phyloP scores from a whole-genome alignment of 2,888 invertebrate genomes.

The Napeogenes inachia region DNA sequence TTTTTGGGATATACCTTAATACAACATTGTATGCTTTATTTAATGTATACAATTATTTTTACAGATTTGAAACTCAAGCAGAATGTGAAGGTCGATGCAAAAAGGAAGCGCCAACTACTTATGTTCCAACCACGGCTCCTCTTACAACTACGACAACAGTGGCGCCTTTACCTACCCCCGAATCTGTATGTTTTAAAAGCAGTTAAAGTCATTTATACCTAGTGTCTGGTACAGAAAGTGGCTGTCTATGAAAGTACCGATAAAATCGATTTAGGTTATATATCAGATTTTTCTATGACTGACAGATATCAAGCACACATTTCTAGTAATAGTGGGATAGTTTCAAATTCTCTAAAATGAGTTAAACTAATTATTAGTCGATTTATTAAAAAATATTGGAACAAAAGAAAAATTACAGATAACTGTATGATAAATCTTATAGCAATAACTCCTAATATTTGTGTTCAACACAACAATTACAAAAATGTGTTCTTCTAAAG shows the following conservation, averaged over 20 bases:
- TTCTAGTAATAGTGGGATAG: neutral
- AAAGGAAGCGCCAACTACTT: conserved; percentile 33
- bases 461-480: neutral
- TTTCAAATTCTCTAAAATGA: neutral
- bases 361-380: too few relatives aligned
- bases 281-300: neutral
- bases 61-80: conserved; percentile 79
- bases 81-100: conserved; percentile 78
- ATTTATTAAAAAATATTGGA: too few relatives aligned
- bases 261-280: too few relatives aligned
- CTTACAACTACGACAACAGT: conserved; percentile 19
- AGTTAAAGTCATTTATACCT: too few relatives aligned
- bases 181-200: neutral
- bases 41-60: conserved; percentile 35
- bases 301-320: neutral
- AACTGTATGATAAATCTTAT: too few relatives aligned
- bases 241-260: too few relatives aligned
- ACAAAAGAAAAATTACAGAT: too few relatives aligned
- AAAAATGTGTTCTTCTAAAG: conserved; percentile 9
- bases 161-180: neutral
- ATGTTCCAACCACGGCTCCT: conserved; percentile 14
- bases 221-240: too few relatives aligned
- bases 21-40: neutral
- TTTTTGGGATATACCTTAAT: too few relatives aligned
- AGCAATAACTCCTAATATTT: too few relatives aligned